Base-by-base conservation (phyloP, 2,797 vertebrate genomes). In the Eulemur albifrons region DNA sequence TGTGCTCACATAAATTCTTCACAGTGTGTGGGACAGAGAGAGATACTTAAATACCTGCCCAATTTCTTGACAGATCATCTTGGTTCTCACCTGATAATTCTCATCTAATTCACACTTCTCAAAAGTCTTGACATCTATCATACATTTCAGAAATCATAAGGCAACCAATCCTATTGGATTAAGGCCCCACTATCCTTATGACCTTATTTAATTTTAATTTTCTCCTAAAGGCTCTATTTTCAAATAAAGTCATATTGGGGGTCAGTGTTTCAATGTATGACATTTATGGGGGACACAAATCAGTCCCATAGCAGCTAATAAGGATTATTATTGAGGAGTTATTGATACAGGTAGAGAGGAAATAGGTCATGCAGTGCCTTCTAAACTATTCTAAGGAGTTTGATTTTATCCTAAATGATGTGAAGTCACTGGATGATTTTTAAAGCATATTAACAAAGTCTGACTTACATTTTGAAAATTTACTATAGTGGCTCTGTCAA, bases 101-200 rank as follows among this genome's bases (percentile, higher is more conserved):
- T 50, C 63, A 73, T 17, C 21, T 80, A 43, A 83, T 72, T 93
- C 86, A 50, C 11, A 52, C 8, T 92, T 8, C 21, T 85, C 14
- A 63, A 20, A 94, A 77, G 17, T 80, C 8, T 65, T 88, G 38
- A 82, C 21, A n/a, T 21, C 48, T 35, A 23, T 48, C 38, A 65
- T 9, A 59, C 2, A 67, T 45, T 91, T 81, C 86, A 11, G n/a
- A 96, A 95, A 95, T 43, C 38, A 54, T 87, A 85, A 93, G 54
- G 2, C 4, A 25, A 86, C 1, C 5, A 70, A 61, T 57, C 12
- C n/a, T 82, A 30, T 9, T 61, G 21, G n/a, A 32, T 40, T 87
- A 30, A 15, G 73, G 20, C 45, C 35, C 27, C 32, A 61, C 13
- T 30, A 7, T 40, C 40, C 40, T 18, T 61, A 76, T 32, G 18